Conservation (phyloP, 2,888 invertebrate genomes). For the Rutpela maculata region DNA sequence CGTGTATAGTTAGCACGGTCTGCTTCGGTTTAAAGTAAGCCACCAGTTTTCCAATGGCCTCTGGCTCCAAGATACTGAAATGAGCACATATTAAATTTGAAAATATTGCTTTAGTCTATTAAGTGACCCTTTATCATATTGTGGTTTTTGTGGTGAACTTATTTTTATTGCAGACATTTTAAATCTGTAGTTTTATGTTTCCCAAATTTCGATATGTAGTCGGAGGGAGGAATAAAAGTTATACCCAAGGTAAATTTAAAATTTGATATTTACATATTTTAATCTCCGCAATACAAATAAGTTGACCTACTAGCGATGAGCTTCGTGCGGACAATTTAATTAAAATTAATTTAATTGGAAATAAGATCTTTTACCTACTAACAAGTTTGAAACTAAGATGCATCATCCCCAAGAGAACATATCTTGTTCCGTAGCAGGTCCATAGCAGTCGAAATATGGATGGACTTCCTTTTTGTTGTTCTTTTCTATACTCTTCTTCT, state of each 20-base stretch:
- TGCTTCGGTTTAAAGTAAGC: slow-evolving; percentile 79
- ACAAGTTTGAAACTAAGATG: slow-evolving; percentile 54
- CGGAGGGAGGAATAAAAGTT: too few species aligned
- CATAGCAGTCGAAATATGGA: slow-evolving; percentile 60
- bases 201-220: too few species aligned
- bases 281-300: not conserved
- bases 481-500: slow-evolving; percentile 67
- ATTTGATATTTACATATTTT: too few species aligned
- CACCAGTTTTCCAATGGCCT: slow-evolving; percentile 82
- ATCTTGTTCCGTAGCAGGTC: slow-evolving; percentile 60
- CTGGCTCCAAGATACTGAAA: slow-evolving; percentile 79
- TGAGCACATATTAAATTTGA: not conserved
- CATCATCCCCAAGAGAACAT: slow-evolving; percentile 53
- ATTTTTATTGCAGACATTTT: too few species aligned
- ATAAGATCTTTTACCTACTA: slow-evolving; percentile 47
- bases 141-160: too few species aligned
- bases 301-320: not conserved
- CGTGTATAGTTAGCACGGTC: slow-evolving; percentile 73
- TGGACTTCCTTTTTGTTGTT: slow-evolving; percentile 56
- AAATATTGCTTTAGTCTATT: not conserved
- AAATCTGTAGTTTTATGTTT: too few species aligned
- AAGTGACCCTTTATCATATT: too few species aligned
- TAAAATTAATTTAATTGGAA: not conserved
- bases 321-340: too few species aligned
- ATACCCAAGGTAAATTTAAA: too few species aligned